A percentile compares a stretch with the other conserved stretches of the same genome.
phyloP scores from a whole-genome alignment of 2,113 vertebrate genomes.

The Petroica traversi region DNA sequence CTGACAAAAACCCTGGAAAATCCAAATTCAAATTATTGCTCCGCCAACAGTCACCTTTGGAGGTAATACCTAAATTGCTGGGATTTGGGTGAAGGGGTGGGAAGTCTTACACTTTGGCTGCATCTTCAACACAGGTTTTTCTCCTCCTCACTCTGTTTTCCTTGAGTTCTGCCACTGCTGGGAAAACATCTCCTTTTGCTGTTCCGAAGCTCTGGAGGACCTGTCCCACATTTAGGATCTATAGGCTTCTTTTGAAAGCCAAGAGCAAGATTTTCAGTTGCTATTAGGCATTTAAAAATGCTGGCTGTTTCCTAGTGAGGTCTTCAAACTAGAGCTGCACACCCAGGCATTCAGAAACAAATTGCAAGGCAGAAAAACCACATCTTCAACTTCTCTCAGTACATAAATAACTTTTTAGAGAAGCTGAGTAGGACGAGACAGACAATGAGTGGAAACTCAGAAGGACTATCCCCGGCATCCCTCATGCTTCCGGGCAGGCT shows the following conservation, averaged over 20 bases:
- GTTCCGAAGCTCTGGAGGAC: neutral
- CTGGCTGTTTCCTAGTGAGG: neutral
- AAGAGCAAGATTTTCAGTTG: neutral
- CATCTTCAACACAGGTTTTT: neutral
- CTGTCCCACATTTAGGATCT: neutral
- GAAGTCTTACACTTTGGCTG: neutral
- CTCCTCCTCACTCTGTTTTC: neutral
- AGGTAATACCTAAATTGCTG: neutral
- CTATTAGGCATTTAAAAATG: neutral
- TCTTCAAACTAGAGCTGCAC: neutral
- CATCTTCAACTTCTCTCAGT: neutral
- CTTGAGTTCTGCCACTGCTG: neutral
- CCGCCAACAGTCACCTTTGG: neutral
- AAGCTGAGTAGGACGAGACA: neutral
- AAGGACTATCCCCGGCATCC: neutral
- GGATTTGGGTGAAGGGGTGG: neutral
- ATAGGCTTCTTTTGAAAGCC: neutral
- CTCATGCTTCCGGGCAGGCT: neutral
- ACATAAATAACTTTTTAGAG: neutral
- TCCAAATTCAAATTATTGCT: neutral
- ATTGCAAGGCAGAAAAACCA: neutral
- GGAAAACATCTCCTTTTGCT: neutral
- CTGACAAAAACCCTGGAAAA: neutral
- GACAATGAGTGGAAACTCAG: neutral
- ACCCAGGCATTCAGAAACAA: neutral